Base-by-base conservation (phyloP, 2,888 invertebrate genomes). In the Ceramica pisi region DNA sequence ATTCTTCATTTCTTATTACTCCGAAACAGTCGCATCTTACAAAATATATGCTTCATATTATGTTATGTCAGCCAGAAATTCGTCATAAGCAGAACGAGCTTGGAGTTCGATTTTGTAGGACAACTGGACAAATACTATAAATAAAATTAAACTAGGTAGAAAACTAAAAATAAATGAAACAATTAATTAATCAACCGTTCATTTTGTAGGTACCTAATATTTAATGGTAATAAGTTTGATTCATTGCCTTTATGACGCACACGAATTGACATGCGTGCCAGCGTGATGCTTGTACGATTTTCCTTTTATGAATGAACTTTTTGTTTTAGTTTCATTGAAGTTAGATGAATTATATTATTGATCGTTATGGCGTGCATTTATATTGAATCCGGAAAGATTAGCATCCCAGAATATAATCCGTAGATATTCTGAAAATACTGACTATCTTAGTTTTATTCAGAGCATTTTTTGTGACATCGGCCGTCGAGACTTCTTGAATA, bases 161-260 rank as follows among this genome's bases (percentile, higher is more conserved):
- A 12, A 44, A 6, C 57, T 76, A 68, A 68, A 76, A 68, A 76
- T 53, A 72, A 67, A 19, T 14, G 19, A 10, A 3, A 38, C 19
- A 57, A 75, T 38, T 5, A 1, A 75, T 44, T 14, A 44, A 38
- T 48, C 41, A 44, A 56, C 9, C 31, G 14, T 67, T 44, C 51
- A 21, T 23, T 41, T 21, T 31, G 5, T 60, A 57, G 16, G 67
- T 31, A 57, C 23, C 50, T 75, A 65, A 65, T 48, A 31, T 55
- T 65, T 35, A 23, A 26, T 38, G 12, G 51, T 14, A 0, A 26
- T 35, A 8, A 38, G 3, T 21, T 67, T 76, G 44, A 51, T 51
- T 67, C 44, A 76, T 31, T 19, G 6, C 16, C 1, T 63, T 6
- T 14, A 5, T 65, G 55, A 64, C 75, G 41, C 44, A 4, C 2